Evolutionary conservation across 2,888 invertebrate genomes (phyloP), one percentile per base, ranked within the genome.

Genomic region (Leptopilina myrica): DNA sequence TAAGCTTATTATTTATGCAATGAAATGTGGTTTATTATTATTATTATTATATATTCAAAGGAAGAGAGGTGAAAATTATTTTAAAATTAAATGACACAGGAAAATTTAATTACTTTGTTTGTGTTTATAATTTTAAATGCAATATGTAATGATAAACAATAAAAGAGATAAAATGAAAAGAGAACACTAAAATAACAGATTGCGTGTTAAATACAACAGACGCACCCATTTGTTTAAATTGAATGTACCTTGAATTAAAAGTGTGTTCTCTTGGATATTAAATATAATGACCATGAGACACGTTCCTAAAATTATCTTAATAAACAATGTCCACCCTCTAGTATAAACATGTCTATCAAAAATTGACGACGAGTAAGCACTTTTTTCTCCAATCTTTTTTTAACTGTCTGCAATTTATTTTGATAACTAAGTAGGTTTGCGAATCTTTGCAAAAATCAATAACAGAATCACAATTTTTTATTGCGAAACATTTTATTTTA

Each of bases 211-310:
- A 65, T 65, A 43, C 8, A 15, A n/a, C 40, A 65, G 43, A 62
- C 62, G 62, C 62, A 20, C 62, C 62, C 62, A 62, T 62, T 65
- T 40, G 7, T 33, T 43, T 33, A 65, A 65, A 65, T 65, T 65
- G 2, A 8, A 26, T 65, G n/a, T 12, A 49, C 26, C 26, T 40
- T 65, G 65, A 65, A 40, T 40, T 26, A 65, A n/a, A 26, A 12
- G 1, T 65, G 1, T 65, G 65, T n/a, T 40, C 14, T 40, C 12
- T 65, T 7, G 40, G n/a, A 33, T 40, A 6, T 65, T 33, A 33
- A 33, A 33, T 33, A 33, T 3, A 65, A 65, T 65, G 64, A 65
- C 40, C 64, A 65, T 33, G 14, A 65, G 40, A 40, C 43, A 26
- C 40, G 65, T 20, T 15, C 20, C 62, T 62, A 62, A 62, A 15